Evolutionary conservation across 2,797 vertebrate genomes (phyloP), one percentile per base, ranked within the genome.

Genomic region (Aldrovandia affinis): DNA sequence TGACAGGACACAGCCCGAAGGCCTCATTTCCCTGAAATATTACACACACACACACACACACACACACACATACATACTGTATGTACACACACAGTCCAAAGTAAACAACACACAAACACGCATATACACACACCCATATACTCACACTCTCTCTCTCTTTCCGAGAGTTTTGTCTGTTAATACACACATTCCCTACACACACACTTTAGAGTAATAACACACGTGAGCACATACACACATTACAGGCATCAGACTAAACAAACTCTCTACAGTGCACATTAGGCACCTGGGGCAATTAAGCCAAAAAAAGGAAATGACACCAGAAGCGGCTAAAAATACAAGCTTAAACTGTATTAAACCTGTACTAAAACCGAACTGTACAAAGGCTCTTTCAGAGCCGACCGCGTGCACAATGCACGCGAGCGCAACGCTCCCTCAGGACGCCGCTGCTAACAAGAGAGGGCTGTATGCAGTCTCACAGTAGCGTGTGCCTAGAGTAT

Each of bases 301-400:
- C 42, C 15, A 9, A 28, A 77, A 73, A 77, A 36, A 42, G 73
- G 73, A 47, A 36, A 39, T 44, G 73, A 44, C 15, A 47, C 73
- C 25, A n/a, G 36, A 73, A 77, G n/a, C 42, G 42, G 73, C 39
- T 25, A 22, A 25, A 6, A 25, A 47, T 10, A 47, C 73, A 77
- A 77, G 73, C 73, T 39, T 44, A n/a, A 47, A n/a, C n/a, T n/a
- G n/a, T n/a, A n/a, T n/a, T n/a, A n/a, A n/a, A n/a, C n/a, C n/a
- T n/a, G n/a, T n/a, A n/a, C n/a, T n/a, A n/a, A n/a, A n/a, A n/a
- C n/a, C n/a, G n/a, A n/a, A n/a, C n/a, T n/a, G n/a, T n/a, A 77
- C 73, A 77, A 77, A 44, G 73, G 73, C 73, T 14, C 42, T 77
- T 77, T 77, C 73, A 77, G 20, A n/a, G n/a, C 14, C 39, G 55